A percentile compares a stretch with the other conserved stretches of the same genome.
Conservation (phyloP, 2,797 vertebrate species). For the Emys orbicularis region DNA sequence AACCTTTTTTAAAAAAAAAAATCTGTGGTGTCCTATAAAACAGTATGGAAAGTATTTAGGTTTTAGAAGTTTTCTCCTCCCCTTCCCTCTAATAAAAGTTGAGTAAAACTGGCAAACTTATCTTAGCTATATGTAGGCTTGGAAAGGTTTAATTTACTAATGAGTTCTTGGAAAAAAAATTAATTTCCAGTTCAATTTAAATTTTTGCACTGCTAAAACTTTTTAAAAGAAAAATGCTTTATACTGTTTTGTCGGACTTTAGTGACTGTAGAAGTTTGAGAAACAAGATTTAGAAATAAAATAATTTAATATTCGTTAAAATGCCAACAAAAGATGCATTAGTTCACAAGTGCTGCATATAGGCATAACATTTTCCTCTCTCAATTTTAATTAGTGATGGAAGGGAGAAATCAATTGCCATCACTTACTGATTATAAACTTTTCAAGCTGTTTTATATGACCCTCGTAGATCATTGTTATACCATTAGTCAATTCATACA, state of each 20-base stretch:
- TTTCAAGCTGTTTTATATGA: not conserved
- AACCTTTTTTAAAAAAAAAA: not conserved
- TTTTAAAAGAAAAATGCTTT: not conserved
- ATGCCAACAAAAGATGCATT: not conserved
- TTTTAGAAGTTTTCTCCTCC: not conserved
- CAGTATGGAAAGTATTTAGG: fast-evolving
- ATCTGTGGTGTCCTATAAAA: not conserved
- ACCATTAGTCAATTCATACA: not conserved
- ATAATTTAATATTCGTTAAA: not conserved
- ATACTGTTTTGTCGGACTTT: not conserved
- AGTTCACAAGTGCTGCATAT: fast-evolving
- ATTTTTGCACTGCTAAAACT: not conserved
- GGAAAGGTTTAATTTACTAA: not conserved
- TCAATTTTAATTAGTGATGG: not conserved
- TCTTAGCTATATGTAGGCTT: not conserved
- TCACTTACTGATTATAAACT: not conserved
- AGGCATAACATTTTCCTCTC: not conserved
- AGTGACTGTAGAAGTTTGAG: not conserved
- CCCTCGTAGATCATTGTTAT: not conserved
- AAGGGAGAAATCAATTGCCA: not conserved
- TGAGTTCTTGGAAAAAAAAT: no score
- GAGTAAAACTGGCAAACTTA: not conserved
- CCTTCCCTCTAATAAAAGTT: not conserved
- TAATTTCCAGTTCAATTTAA: not conserved
- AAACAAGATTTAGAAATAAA: not conserved